Evolutionary conservation across 2,797 vertebrate species (phyloP), one percentile per base, ranked within the genome.

Genomic region (Geotria australis): DNA sequence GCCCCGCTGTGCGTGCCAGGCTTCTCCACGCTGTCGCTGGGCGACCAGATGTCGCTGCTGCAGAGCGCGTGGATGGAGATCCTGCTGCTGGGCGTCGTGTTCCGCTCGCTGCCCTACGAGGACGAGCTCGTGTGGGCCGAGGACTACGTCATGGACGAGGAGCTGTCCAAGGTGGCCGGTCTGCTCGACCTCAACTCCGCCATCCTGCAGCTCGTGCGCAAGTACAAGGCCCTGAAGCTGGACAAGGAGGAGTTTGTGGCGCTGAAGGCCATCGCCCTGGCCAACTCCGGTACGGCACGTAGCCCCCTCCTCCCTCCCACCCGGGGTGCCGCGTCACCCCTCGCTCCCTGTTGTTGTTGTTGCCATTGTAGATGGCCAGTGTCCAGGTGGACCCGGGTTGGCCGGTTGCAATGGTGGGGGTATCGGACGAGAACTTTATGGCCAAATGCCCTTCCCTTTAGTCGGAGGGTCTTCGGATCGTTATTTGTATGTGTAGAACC

Each of bases 21-120:
- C 61, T 98, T 98, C 73, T 98, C 89, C 63, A 95, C 89, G 12
- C 76, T 98, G 69, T 98, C 89, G 57, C 73, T 98, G 70, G 88
- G 88, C 56, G 89, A 98, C 72, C 89, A 98, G 77, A 98, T 98
- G 89, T 95, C 88, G 72, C 80, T 98, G 68, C 76, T 98, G 68
- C 89, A 98, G 71, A 98, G 89, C 12, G 89, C 89, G 56, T 98
- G 89, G 89, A 98, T 98, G 89, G 89, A 98, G 68, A 98, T 98
- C 68, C 70, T 98, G 75, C 89, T 98, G 70, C 76, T 98, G 1
- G 83, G 89, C 9, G 86, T 98, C 51, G 89, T 98, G 60, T 94
- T 94, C 74, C 80, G 89, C 64, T 98, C 89, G 8, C 77, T 98
- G 62, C 85, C 86, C 24, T 95, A 95, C 64, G 89, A 98, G 69